Base-by-base conservation (phyloP, 1,140 invertebrate genomes). In the Octopus sinensis region DNA sequence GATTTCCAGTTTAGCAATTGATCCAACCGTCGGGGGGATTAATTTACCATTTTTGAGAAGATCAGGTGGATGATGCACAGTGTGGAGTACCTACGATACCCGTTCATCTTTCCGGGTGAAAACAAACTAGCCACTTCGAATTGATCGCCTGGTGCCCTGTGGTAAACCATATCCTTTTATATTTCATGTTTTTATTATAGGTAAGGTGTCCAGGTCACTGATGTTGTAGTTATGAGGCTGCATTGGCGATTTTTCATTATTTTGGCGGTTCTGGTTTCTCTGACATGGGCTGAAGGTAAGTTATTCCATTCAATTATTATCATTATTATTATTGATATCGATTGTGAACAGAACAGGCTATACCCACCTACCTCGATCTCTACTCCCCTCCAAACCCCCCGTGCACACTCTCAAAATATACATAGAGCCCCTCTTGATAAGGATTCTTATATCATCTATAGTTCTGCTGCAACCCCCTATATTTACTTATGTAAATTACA, bases 101-200 rank as follows among this genome's bases (percentile, higher is more conserved):
- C 68, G 68, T 73, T 17, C 68, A 73, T n/a, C 68, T 73, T n/a
- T 23, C 68, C 68, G 68, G 68, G 68, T 73, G 68, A 73, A 73
- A 73, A 73, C 68, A 73, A 9, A 5, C 68, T n/a, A 73, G 68
- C 13, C 68, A 23, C 68, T 23, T 73, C 68, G 68, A 73, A 23
- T 17, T 73, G 68, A 73, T 73, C 68, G 68, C 13, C 68, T 12
- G 56, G 9, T 62, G 13, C 68, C 68, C 68, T 73, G 9, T 73
- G 68, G 68, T 73, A 73, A 73, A 73, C 17, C 5, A 73, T 73
- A 73, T 73, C 68, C 68, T 73, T 73, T 73, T 73, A 73, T 73
- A 73, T 73, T 73, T 73, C 68, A 73, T 73, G 68, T 73, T 73
- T 73, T 73, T 73, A 4, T 73, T 73, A 7, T 73, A 73, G 68